Evolutionary conservation across 2,888 invertebrate species (phyloP), one percentile per base, ranked within the genome.

Genomic region (Hypolimnas misippus): DNA sequence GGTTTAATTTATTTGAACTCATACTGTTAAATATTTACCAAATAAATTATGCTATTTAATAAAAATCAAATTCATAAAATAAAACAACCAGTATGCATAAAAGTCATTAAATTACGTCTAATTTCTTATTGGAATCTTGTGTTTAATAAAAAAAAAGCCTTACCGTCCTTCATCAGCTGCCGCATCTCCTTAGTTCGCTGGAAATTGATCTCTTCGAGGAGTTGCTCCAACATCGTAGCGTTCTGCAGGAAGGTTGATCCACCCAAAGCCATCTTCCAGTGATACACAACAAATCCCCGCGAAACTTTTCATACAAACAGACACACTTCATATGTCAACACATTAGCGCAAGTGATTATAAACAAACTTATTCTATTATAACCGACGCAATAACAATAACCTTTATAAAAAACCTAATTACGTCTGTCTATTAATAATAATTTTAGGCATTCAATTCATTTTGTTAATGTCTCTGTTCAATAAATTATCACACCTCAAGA

Each of bases 151-250:
- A 12, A 29, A 14, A 29, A 8, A 14, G 1, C 8, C 89, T 86
- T 83, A 97, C 97, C 97, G 92, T 97, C 97, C 89, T 97, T 97
- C 76, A 97, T 93, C 73, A 97, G 89, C 85, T 97, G 97, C 52
- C 97, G 93, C 95, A 97, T 96, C 88, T 97, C 97, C 86, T 98
- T 97, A 57, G 97, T 97, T 70, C 97, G 93, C 84, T 98, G 97
- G 77, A 97, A 98, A 87, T 97, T 97, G 71, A 98, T 98, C 86
- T 98, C 98, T 81, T 97, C 97, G 65, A 98, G 90, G 61, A 98
- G 92, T 78, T 97, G 97, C 80, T 97, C 97, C 73, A 98, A 87
- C 84, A 96, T 95, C 31, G 96, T 96, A 17, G 95, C 94, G 63
- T 81, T 84, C 70, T 84, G 86, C 67, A 89, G 72, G 62, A 81